phyloP scores from a whole-genome alignment of 1,140 invertebrate species.

The Subanguina moxae region DNA sequence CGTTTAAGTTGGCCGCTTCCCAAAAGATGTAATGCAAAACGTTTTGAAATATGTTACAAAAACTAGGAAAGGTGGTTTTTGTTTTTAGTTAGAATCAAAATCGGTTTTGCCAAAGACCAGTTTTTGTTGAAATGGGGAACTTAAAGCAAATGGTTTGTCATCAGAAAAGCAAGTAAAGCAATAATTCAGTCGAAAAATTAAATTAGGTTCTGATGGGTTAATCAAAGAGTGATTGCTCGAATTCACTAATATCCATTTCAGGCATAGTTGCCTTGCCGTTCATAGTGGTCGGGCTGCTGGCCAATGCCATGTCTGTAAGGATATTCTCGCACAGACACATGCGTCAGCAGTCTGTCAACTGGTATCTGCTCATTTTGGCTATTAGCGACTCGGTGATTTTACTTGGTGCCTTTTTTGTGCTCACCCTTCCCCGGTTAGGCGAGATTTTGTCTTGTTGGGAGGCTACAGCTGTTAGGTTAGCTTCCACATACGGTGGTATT shows the following conservation, averaged over 20 bases:
- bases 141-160: too few relatives aligned
- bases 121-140: too few relatives aligned
- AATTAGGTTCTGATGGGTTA: too few relatives aligned
- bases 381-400: constrained; percentile 42
- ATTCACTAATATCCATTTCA: constrained; percentile 15
- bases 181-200: too few relatives aligned
- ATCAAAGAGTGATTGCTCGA: constrained; percentile 12
- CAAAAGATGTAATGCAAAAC: too few relatives aligned
- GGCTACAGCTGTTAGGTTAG: constrained; percentile 37
- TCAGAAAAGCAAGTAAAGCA: too few relatives aligned
- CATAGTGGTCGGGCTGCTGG: constrained; percentile 44
- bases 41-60: too few relatives aligned
- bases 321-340: constrained; percentile 50
- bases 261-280: constrained; percentile 51
- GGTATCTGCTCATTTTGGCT: constrained; percentile 53
- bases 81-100: too few relatives aligned
- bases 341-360: constrained; percentile 45
- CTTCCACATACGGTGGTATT: neutral
- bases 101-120: too few relatives aligned
- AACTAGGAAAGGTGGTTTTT: too few relatives aligned
- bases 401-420: constrained; percentile 48
- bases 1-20: too few relatives aligned
- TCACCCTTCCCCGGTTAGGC: constrained; percentile 45
- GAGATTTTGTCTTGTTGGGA: constrained; percentile 38
- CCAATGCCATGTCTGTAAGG: constrained; percentile 47